A percentile compares a stretch with the other conserved stretches of the same genome.
phyloP scores from a whole-genome alignment of 2,888 invertebrate species.

The Psylliodes chrysocephalus region DNA sequence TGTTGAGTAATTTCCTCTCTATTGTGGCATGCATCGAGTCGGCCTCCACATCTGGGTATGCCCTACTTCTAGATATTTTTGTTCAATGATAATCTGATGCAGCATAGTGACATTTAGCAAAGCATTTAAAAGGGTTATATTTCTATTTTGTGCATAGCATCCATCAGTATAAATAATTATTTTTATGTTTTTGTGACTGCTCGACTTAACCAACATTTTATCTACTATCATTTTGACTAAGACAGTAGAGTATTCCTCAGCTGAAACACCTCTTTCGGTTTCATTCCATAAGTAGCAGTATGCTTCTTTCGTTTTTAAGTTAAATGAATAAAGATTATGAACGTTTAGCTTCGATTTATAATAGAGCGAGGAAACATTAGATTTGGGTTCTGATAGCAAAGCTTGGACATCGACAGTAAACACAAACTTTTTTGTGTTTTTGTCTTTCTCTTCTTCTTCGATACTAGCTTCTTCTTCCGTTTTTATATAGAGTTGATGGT shows the following conservation, averaged over 20 bases:
- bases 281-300: conserved; percentile 23
- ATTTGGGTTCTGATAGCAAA: conserved; percentile 13
- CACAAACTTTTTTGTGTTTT: conserved; percentile 30
- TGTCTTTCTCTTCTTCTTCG: conserved; percentile 30
- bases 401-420: conserved; percentile 17
- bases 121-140: background rate
- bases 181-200: background rate
- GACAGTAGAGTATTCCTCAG: conserved; percentile 20
- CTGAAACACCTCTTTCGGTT: conserved; percentile 18
- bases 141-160: conserved; percentile 51
- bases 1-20: background rate
- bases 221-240: conserved; percentile 9
- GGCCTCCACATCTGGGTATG: too few species aligned
- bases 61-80: too few species aligned
- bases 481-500: conserved; percentile 22
- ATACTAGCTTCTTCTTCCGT: conserved; percentile 30
- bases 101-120: background rate
- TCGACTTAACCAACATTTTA: conserved; percentile 9
- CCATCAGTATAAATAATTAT: conserved; percentile 17
- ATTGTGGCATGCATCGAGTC: conserved; percentile 1
- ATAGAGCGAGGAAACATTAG: conserved; percentile 17
- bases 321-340: conserved; percentile 19
- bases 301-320: conserved; percentile 22
- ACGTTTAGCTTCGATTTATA: conserved; percentile 13
- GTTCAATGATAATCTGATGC: conserved; percentile 6